Evolutionary conservation across 30 jellyfish, hydroid and myxozoan species (phyloP), one percentile per base, ranked within the genome.

Genomic region (Aurelia aurita): DNA sequence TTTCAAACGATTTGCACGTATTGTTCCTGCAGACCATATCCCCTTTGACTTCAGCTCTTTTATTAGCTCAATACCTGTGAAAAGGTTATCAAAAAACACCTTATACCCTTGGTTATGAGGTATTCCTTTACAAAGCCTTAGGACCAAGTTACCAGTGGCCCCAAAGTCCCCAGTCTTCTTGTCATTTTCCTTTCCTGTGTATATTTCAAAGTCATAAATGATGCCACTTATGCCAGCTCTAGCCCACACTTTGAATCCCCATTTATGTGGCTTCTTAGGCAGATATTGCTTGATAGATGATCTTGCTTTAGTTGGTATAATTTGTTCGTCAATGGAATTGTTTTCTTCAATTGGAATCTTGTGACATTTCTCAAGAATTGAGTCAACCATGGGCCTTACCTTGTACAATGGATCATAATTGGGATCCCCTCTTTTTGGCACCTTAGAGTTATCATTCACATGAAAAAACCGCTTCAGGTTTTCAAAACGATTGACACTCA

Each of bases 181-280:
- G n/a, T n/a, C n/a, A n/a, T n/a, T n/a, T n/a, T n/a, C n/a, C n/a
- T n/a, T n/a, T n/a, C n/a, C n/a, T n/a, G n/a, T n/a, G n/a, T n/a
- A n/a, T n/a, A n/a, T n/a, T n/a, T n/a, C 15, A 46, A 77, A 77
- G 57, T 77, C 81, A 35, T 77, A 28, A 14, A 61, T 84, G 2
- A 77, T 77, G 28, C 89, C 85, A 61, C 85, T 55, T 28, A 34
- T 27, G 5, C 87, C 87, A 75, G 85, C 51, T n/a, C 87, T 61
- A 28, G 85, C 87, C 85, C 87, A 75, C 16, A 75, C 85, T 12
- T 75, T 75, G 53, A 75, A 51, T 16, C 87, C 82, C 87, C 87
- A 75, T 75, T 75, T 75, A 14, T 58, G 80, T 10, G 89, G 89
- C 28, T 57, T 77, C 32, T 57, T 77, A 2, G 86, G 89, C 68